Base-by-base conservation (phyloP, 2,888 invertebrate species). In the Tetrapedia diversipes region DNA sequence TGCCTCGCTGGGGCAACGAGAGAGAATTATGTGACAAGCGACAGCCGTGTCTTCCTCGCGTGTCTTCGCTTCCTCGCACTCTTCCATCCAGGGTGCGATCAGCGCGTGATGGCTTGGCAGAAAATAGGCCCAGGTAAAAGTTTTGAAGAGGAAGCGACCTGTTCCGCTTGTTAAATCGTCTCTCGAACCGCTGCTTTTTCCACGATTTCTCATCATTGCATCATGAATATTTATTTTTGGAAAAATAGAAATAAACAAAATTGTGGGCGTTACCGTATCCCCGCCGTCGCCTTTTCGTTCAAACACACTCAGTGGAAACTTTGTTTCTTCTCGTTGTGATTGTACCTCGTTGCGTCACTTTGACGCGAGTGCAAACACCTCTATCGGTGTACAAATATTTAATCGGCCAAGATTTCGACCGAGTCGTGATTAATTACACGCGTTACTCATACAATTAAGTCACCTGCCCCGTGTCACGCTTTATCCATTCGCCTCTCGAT, bases 11-110 rank as follows among this genome's bases (percentile, higher is more conserved):
- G 51, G 27, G 51, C 51, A 27, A 16, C 56, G 24, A 16, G 24
- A 45, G 74, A 72, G 81, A 82, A 80, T 86, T 80, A 83, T 81
- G 85, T 72, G 86, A 86, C 83, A 77, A 79, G 76, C 77, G 82
- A 82, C 81, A 80, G 70, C 79, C 77, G 73, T 56, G 43, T n/a
- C 41, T 39, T 43, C 4, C 59, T 59, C 43, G 78, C 60, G 69
- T 56, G 69, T 77, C 76, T 79, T 29, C 53, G 53, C 32, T 53
- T 53, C 53, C 53, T 53, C 80, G 79, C 80, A 78, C 80, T 77
- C 67, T 65, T 32, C 32, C 19, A 27, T 57, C 57, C 37, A 27
- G 57, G 41, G n/a, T n/a, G n/a, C 57, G 27, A 57, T 53, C 53
- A 32, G 11, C 53, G 32, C 32, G 53, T 53, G 32, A 11, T 16